Evolutionary conservation across 1,140 invertebrate genomes (phyloP).

Genomic region (Brevipalpus yothersi): DNA sequence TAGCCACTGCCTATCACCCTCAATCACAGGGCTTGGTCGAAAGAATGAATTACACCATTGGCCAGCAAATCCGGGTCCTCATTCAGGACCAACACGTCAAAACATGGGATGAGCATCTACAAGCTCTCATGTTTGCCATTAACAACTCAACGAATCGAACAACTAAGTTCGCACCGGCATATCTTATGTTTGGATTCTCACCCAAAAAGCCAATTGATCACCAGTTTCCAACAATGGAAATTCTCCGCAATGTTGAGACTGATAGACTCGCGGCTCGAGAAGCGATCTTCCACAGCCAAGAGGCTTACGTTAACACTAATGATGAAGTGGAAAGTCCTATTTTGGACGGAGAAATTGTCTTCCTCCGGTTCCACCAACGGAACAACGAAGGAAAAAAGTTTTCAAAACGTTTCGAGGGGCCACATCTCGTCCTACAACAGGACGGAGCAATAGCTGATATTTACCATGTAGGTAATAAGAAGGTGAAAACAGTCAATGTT

Average conservation of each 20-base stretch:
- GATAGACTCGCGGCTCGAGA: background rate
- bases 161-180: background rate
- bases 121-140: background rate
- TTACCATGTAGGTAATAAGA: too few relatives aligned
- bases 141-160: background rate
- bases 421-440: too few relatives aligned
- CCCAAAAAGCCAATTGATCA: background rate
- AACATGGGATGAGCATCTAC: background rate
- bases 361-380: background rate
- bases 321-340: too few relatives aligned
- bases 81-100: background rate
- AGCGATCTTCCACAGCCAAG: background rate
- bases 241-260: background rate
- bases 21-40: background rate
- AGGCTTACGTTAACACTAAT: background rate
- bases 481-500: too few relatives aligned
- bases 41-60: slow-evolving; percentile 2
- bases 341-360: background rate
- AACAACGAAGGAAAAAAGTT: too few relatives aligned
- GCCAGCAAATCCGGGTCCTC: background rate
- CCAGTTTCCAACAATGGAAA: background rate
- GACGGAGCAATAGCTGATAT: too few relatives aligned
- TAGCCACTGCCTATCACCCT: background rate
- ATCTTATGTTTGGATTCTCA: background rate
- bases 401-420: too few relatives aligned